A percentile compares a stretch with the other conserved stretches of the same genome.
These are phyloP conservation scores for Caiman crocodilus DNA, from an alignment of 2,797 vertebrate species.

Conservation along the genomic window DNA sequence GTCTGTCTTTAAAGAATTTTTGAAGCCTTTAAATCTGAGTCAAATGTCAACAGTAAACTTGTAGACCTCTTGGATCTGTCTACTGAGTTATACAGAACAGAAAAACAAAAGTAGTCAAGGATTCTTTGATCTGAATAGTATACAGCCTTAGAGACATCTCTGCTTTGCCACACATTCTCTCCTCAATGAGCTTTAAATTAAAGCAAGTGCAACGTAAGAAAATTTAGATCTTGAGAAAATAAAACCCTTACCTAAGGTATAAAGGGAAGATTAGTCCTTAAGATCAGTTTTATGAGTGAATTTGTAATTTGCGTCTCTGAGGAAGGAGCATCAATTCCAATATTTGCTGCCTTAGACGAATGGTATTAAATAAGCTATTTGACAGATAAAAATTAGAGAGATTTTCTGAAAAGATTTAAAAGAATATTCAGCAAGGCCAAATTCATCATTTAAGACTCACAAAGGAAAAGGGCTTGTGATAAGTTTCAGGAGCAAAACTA, in stretches of 20 bases:
- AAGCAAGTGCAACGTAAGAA: not conserved
- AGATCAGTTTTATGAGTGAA: not conserved
- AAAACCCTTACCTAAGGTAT: not conserved
- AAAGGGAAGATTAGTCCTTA: not conserved
- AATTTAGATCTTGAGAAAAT: not conserved
- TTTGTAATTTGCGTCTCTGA: not conserved
- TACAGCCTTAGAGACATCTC: not conserved
- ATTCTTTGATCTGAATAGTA: not conserved
- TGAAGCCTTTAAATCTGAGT: not conserved
- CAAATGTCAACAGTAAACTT: not conserved
- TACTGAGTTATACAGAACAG: not conserved
- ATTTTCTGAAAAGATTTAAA: not conserved
- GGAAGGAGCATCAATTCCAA: not conserved
- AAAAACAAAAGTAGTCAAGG: too few relatives aligned
- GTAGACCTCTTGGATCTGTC: not conserved
- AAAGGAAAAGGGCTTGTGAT: not conserved
- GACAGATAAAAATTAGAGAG: not conserved
- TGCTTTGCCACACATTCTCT: not conserved
- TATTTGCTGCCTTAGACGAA: not conserved
- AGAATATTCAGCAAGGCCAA: not conserved
- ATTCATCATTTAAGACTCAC: not conserved
- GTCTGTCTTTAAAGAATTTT: not conserved
- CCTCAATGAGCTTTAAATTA: not conserved
- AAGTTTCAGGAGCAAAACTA: not conserved
- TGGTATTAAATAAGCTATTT: not conserved